phyloP scores from a whole-genome alignment of 2,888 invertebrate genomes.

The Phragmatobia fuliginosa region DNA sequence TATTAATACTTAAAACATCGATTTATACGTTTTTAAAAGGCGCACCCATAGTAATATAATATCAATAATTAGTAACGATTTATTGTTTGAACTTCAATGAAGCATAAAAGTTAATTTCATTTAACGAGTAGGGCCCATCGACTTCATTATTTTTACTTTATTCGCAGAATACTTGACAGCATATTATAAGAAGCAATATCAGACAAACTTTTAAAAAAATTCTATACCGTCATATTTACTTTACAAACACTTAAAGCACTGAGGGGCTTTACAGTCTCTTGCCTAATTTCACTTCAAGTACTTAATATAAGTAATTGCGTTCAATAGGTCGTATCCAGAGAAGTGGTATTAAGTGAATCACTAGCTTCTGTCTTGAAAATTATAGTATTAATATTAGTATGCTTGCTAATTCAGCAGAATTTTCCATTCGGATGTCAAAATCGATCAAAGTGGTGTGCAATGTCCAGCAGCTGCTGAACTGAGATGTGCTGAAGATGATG shows the following conservation, averaged over 20 bases:
- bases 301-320: not conserved
- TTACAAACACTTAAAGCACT: not conserved
- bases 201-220: no score
- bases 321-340: not conserved
- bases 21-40: not conserved
- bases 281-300: not conserved
- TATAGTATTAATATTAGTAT: not conserved
- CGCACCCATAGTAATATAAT: not conserved
- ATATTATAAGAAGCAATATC: not conserved
- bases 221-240: not conserved
- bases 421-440: no score
- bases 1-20: not conserved
- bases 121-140: not conserved
- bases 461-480: no score
- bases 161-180: not conserved
- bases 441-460: no score
- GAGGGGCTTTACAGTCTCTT: not conserved
- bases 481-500: no score
- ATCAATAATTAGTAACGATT: not conserved
- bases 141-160: not conserved
- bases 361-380: not conserved
- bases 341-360: not conserved
- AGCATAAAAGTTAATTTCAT: not conserved
- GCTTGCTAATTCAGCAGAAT: not conserved
- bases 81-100: not conserved